Evolutionary conservation across 1,140 invertebrate species (phyloP), one percentile per base, ranked within the genome.

Genomic region (Zeugodacus cucurbitae): DNA sequence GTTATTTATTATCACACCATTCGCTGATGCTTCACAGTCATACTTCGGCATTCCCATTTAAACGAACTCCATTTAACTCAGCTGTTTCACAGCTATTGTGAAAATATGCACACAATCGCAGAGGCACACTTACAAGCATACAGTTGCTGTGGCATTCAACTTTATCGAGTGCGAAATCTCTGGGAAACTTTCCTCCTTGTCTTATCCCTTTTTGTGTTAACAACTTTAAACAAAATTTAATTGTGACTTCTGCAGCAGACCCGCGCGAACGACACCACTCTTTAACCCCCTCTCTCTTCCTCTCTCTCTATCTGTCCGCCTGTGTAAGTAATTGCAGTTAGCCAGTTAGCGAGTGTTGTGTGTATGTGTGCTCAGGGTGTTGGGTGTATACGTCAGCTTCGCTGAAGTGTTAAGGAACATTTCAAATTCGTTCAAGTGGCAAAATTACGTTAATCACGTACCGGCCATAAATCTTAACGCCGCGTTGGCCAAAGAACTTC

Each of bases 151-250:
- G 32, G 17, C 8, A 22, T 82, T 82, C n/a, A 82, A 82, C 74
- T 82, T 82, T 82, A 82, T 82, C 74, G 74, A 48, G 74, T 82
- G 74, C 74, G 41, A 82, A 82, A 82, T 82, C 74, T 82, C 44
- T 48, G n/a, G 74, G 48, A 82, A 82, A 82, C 74, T 82, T 82
- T 82, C n/a, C 41, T 11, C 10, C 41, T 82, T 48, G 37, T 82
- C 74, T 48, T 48, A 26, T 41, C 37, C 74, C 34, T 48, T 82
- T 82, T 82, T 82, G 74, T 82, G 41, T 82, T 48, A 82, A 48
- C 41, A 82, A 82, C 74, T 82, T 82, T 82, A 82, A 82, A 48
- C n/a, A 82, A 82, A 82, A 82, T 82, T 82, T 82, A 82, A 82
- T 82, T 82, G 74, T 37, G 74, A 82, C 44, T 82, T 82, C 74